Evolutionary conservation across 92 coral and sea anemone genomes (phyloP), one percentile per base, ranked within the genome.

Genomic region (Zoanthus sociatus): DNA sequence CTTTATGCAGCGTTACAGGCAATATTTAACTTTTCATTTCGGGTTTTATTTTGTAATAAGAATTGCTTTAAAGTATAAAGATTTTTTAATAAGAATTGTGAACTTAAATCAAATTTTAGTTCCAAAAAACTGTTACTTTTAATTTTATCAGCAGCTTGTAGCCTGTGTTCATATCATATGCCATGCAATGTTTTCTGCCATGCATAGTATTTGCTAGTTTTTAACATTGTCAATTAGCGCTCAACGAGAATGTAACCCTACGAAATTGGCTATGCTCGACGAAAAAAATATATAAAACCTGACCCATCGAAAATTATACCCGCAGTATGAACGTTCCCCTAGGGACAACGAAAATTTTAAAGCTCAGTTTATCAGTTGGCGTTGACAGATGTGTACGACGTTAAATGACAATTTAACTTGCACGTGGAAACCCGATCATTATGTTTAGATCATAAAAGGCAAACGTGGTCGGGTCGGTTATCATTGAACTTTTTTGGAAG

Each of bases 291-390:
- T 60, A 60, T 3, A 15, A 60, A 60, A 60, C 68, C 68, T 60
- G 68, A 60, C 20, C 68, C 21, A 60, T 60, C 68, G 68, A 60
- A 16, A 60, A 60, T n/a, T 60, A 60, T 60, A 60, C 68, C 68
- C 68, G 3, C 68, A 60, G 68, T 1, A 60, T 60, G 68, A 60
- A 60, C 68, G 68, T 60, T 60, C 68, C 68, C 68, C 20, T 15
- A 7, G 18, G 68, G 68, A 16, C 68, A 60, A 60, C 21, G 7
- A 60, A 60, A 60, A 60, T 60, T 60, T 60, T 14, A 26, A 26
- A 26, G 26, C 26, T 26, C 26, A 26, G 26, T 26, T 26, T 26
- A 26, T 26, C 26, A 26, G 26, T 26, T 26, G 26, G 26, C 26
- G 26, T 26, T 26, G 26, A 26, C 26, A 26, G 26, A 26, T 26